Evolutionary conservation across 1,140 invertebrate genomes (phyloP), one percentile per base, ranked within the genome.

Genomic region (Liolophura sinensis): DNA sequence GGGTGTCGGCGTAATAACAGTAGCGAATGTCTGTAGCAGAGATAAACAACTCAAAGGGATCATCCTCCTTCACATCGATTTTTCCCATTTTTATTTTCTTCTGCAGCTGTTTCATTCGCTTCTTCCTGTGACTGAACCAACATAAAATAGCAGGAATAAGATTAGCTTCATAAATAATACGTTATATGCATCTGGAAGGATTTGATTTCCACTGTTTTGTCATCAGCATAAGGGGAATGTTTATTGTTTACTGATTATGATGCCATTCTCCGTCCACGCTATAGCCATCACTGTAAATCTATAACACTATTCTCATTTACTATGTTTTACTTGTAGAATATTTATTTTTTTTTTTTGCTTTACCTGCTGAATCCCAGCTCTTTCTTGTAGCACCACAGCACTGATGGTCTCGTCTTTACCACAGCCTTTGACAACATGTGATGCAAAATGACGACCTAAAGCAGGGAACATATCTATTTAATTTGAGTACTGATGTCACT

Each of bases 351-450:
- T 9, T 46, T 22, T 52, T 54, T 50, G n/a, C n/a, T 68, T 62
- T 86, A 92, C 91, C 91, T 93, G 82, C 91, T 97, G 74, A 99
- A 94, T 75, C 95, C 91, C 78, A 99, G 86, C 86, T 96, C 92
- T 79, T 95, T 99, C 85, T 99, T 99, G 82, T 99, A 99, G 82
- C 97, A 99, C 98, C 98, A 99, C 22, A 99, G 83, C 0, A 99
- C 94, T 57, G 83, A 80, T 14, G 97, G 97, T 65, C 96, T 88
- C 0, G 95, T 89, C 86, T 96, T 96, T 0, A 98, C 91, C 62
- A 90, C 89, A 7, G 96, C 92, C 86, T 99, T 99, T 0, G 94
- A 91, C 31, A 99, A 85, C 89, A 99, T 98, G 78, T 99, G 95
- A 88, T 99, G 96, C 0, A 99, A 85, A 82, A 97, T 95, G 4